Evolutionary conservation across 2,797 vertebrate species (phyloP).

Genomic region (Synaphobranchus kaupii): DNA sequence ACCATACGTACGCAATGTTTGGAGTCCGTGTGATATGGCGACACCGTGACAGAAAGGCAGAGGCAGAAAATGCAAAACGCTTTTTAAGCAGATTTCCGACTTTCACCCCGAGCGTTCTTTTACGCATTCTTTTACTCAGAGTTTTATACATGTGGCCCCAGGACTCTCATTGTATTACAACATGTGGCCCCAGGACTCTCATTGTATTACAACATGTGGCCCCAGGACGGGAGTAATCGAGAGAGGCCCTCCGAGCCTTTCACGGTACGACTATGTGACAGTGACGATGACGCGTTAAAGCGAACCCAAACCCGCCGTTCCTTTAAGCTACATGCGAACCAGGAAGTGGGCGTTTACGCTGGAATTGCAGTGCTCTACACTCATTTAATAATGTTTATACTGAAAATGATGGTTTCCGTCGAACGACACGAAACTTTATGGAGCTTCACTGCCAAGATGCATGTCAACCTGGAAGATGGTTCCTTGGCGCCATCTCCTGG

Average conservation of each 20-base stretch:
- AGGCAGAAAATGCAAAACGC: too few species aligned
- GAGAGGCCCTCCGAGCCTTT: not conserved
- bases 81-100: too few species aligned
- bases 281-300: not conserved
- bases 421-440: not conserved
- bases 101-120: too few species aligned
- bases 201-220: too few species aligned
- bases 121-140: too few species aligned
- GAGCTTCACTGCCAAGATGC: not conserved
- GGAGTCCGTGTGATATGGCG: too few species aligned
- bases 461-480: not conserved
- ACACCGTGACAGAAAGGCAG: too few species aligned
- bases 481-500: not conserved
- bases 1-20: too few species aligned
- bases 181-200: too few species aligned
- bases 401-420: not conserved
- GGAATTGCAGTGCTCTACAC: not conserved
- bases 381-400: not conserved
- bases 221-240: not conserved
- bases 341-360: not conserved
- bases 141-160: too few species aligned
- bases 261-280: not conserved
- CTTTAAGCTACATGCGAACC: not conserved
- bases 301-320: not conserved
- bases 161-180: too few species aligned